Percentiles rank a stretch among this genome's conserved stretches.
Conservation (phyloP, 2,113 vertebrate genomes). For the Ahaetulla prasina region DNA sequence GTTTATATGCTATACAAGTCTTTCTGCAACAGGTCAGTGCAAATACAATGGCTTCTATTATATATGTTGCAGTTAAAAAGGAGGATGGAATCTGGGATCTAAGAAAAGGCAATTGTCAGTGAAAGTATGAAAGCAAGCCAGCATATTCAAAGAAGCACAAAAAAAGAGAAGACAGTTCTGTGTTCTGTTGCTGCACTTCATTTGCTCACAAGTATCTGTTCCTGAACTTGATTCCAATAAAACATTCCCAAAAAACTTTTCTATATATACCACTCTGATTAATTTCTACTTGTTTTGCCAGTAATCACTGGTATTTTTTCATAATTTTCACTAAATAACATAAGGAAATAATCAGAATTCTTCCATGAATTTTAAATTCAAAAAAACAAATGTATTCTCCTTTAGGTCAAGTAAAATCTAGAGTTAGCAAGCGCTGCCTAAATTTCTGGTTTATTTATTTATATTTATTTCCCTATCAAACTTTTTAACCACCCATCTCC, state of each 20-base stretch:
- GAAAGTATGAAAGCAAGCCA: neutral
- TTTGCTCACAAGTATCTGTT: neutral
- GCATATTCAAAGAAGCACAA: neutral
- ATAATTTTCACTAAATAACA: neutral
- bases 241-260: neutral
- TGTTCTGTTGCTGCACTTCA: neutral
- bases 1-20: too few species aligned
- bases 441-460: neutral
- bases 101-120: neutral
- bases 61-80: neutral
- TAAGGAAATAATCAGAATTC: neutral
- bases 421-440: neutral
- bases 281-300: neutral
- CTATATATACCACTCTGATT: neutral
- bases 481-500: neutral
- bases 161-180: neutral
- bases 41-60: neutral
- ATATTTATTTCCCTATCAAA: neutral
- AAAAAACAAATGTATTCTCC: neutral
- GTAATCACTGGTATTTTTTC: neutral
- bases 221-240: neutral
- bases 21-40: neutral
- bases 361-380: neutral
- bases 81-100: neutral
- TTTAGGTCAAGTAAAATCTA: neutral